Conservation (phyloP, 2,888 invertebrate species). For the Halocaridina rubra region DNA sequence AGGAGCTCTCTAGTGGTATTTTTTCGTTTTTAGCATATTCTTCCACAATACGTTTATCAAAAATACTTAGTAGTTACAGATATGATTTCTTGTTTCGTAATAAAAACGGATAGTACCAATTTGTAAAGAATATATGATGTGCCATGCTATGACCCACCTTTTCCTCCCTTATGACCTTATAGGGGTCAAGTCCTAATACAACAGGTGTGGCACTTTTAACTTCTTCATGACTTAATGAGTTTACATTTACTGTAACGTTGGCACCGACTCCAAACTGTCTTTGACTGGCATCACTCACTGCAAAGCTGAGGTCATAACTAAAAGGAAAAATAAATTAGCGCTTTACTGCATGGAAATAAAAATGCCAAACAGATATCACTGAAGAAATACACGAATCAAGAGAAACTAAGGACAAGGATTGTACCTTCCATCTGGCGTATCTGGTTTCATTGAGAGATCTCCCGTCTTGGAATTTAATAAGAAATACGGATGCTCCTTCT, state of each 20-base stretch:
- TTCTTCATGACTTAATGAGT: neutral
- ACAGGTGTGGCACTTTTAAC: slow-evolving; percentile 24
- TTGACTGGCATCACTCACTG: slow-evolving; percentile 34
- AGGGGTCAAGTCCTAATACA: slow-evolving; percentile 13
- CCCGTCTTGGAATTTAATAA: slow-evolving; percentile 2
- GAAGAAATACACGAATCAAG: too few species aligned
- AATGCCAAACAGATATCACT: neutral
- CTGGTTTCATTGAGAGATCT: neutral
- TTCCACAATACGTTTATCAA: too few species aligned
- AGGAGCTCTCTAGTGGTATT: too few species aligned
- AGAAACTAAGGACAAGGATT: too few species aligned
- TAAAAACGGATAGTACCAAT: too few species aligned
- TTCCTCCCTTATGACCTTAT: neutral
- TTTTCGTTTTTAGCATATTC: too few species aligned
- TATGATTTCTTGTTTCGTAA: too few species aligned
- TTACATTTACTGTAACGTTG: slow-evolving; percentile 48
- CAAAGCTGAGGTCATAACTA: slow-evolving; percentile 30
- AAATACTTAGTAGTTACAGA: too few species aligned
- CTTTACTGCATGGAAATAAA: neutral
- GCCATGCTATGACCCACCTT: neutral
- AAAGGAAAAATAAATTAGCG: too few species aligned
- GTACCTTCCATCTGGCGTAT: neutral
- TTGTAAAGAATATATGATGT: too few species aligned
- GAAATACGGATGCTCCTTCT: slow-evolving; percentile 7
- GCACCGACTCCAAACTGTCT: slow-evolving; percentile 27